A percentile compares a stretch with the other conserved stretches of the same genome.
These are phyloP conservation scores for Cirrhinus mrigala DNA, from an alignment of 2,797 vertebrate genomes.

Conservation along the genomic window DNA sequence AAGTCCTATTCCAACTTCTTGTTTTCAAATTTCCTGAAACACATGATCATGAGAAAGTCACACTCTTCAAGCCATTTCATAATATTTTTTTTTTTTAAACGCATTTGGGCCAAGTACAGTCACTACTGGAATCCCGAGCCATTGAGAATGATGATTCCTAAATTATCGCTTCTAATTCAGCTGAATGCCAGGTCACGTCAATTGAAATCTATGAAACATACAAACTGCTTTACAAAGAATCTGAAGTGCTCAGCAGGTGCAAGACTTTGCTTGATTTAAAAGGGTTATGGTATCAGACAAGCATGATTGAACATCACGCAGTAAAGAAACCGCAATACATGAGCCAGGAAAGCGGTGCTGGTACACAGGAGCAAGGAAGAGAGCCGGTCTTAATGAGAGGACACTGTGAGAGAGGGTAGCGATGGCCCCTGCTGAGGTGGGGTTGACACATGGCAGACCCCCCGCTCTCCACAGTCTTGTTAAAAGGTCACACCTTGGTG, in stretches of 20 bases:
- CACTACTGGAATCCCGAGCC: neutral
- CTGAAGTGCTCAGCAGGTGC: conserved; percentile 4
- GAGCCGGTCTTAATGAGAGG: conserved; percentile 73
- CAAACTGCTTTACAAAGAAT: neutral
- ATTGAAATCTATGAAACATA: neutral
- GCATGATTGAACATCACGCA: conserved; percentile 23
- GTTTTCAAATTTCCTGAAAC: neutral
- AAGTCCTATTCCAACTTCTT: neutral
- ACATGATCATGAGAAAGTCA: neutral
- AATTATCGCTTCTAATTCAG: neutral
- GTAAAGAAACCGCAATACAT: neutral
- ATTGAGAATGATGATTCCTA: neutral
- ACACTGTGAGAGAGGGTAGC: conserved; percentile 60
- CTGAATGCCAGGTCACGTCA: neutral
- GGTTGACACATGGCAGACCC: conserved; percentile 78
- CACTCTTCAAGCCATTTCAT: neutral
- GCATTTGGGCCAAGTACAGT: neutral
- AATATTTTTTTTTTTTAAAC: neutral
- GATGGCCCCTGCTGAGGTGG: conserved; percentile 69
- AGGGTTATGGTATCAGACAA: conserved; percentile 15
- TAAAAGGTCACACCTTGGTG: conserved; percentile 85
- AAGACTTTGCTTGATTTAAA: conserved; percentile 33
- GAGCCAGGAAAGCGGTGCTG: neutral
- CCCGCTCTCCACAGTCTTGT: conserved; percentile 76
- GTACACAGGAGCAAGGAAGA: conserved; percentile 36